Evolutionary conservation across 2,113 vertebrate species (phyloP), one percentile per base, ranked within the genome.

Genomic region (Mystacornis crossleyi): DNA sequence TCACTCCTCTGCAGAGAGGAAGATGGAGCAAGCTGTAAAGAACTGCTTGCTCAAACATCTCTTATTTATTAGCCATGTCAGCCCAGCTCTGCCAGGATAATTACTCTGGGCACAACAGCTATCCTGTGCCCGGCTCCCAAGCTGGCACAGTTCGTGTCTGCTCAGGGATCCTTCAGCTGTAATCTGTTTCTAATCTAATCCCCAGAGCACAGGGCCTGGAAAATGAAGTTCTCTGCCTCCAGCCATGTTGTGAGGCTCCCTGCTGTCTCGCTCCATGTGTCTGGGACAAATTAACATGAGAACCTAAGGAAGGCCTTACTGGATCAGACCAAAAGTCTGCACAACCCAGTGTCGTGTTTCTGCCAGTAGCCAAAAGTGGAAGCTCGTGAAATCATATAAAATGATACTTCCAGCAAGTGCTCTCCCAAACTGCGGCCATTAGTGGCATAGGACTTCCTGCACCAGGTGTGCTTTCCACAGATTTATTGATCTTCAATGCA

Each of bases 61-160:
- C 88, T 95, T 97, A 95, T 92, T 97, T 92, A 95, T 95, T 86
- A 94, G 75, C 71, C 25, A 0, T 54, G 88, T 80, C 82, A 95
- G 71, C 71, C 85, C 88, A 90, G 29, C 80, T 54, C 82, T 95
- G 80, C 90, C 88, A 97, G 67, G 50, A 66, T 93, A 94, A 93
- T 95, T 90, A 83, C 85, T 88, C 65, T 89, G 89, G 94, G 74
- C 79, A 92, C 79, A 90, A 25, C n/a, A 86, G 67, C 64, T 62
- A 26, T 24, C 74, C 88, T 80, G 79, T 2, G 26, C 91, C 85
- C 17, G 8, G 50, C 51, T 96, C 94, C 88, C 74, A 75, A 3
- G 31, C 66, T 95, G 94, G 92, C 92, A 85, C 62, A 64, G 71
- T 12, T n/a, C 0, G 0, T 38, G 64, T 69, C 94, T 94, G 74